Evolutionary conservation across 1,140 invertebrate genomes (phyloP), one percentile per base, ranked within the genome.

Genomic region (Ceratina australensis): DNA sequence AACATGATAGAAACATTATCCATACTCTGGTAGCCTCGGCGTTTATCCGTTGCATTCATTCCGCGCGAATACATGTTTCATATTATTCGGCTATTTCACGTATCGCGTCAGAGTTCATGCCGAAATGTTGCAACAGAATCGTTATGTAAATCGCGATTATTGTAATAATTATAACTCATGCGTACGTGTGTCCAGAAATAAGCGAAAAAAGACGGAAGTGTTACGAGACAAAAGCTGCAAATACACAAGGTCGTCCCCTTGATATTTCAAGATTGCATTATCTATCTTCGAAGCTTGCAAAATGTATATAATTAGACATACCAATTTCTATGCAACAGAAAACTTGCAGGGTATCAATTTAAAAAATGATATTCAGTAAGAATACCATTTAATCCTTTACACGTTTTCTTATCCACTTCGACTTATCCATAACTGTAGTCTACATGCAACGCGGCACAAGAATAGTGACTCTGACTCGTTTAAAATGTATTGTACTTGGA

Each of bases 61-160:
- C 1, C 5, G 7, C 4, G 12, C 15, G n/a, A 47, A 47, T 8
- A 47, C 20, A 16, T 26, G 42, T 49, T 65, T 16, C 20, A 24
- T 20, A 16, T 26, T 15, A 20, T 10, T 42, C 33, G 18, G 22
- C 42, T 24, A 16, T 47, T 50, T 50, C 49, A 61, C 20, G n/a
- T 26, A 10, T 15, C 33, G 13, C 47, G 20, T n/a, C n/a, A 61
- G 1, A 24, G 22, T 66, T 5, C 20, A 16, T 8, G 7, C 10
- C 24, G n/a, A 66, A 50, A 24, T 13, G 47, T 66, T 50, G 64
- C 64, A 50, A 66, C 15, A 10, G 22, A 24, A 66, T 26, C 22
- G 10, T 50, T 50, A 26, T 50, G 12, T 66, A 50, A 66, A 66
- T 66, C 47, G 1, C 22, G 22, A 66, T 66, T 50, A 24, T 66